Evolutionary conservation across 1,140 invertebrate species (phyloP).

Genomic region (Cotesia typhae): DNA sequence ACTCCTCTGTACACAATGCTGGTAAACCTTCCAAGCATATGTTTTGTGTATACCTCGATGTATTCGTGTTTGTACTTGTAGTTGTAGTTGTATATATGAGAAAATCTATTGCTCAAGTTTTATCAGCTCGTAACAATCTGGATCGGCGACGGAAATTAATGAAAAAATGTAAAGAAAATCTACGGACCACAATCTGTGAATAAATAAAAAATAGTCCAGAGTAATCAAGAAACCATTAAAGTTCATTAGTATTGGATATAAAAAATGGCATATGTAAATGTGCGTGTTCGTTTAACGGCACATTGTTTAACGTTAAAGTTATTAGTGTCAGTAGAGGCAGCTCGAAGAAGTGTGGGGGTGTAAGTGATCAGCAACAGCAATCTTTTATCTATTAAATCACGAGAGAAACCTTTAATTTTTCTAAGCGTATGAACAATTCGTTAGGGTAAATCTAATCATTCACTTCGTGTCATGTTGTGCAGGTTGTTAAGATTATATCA

Average conservation of each 20-base stretch:
- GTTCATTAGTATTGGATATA: neutral
- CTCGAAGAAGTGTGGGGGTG: conserved; percentile 13
- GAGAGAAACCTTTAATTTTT: conserved; percentile 35
- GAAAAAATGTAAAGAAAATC: neutral
- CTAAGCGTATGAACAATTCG: conserved; percentile 28
- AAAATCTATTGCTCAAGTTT: too few relatives aligned
- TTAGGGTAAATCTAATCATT: conserved; percentile 38
- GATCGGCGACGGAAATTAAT: neutral
- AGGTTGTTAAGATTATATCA: conserved; percentile 39
- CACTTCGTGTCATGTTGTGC: conserved; percentile 29
- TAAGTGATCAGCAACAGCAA: conserved; percentile 28
- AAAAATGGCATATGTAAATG: neutral
- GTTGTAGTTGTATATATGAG: too few relatives aligned
- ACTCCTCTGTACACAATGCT: conserved; percentile 1
- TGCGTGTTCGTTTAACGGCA: conserved; percentile 13
- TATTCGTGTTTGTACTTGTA: neutral
- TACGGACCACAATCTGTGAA: too few relatives aligned
- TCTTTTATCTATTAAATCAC: conserved; percentile 33
- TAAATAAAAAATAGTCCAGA: conserved; percentile 13
- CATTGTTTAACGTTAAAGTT: neutral
- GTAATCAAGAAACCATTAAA: conserved; percentile 30
- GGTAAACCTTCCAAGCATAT: conserved; percentile 4
- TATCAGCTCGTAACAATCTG: too few relatives aligned
- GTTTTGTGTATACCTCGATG: neutral
- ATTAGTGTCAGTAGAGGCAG: neutral